phyloP scores from a whole-genome alignment of 2,888 invertebrate genomes.

The Pteria penguin region DNA sequence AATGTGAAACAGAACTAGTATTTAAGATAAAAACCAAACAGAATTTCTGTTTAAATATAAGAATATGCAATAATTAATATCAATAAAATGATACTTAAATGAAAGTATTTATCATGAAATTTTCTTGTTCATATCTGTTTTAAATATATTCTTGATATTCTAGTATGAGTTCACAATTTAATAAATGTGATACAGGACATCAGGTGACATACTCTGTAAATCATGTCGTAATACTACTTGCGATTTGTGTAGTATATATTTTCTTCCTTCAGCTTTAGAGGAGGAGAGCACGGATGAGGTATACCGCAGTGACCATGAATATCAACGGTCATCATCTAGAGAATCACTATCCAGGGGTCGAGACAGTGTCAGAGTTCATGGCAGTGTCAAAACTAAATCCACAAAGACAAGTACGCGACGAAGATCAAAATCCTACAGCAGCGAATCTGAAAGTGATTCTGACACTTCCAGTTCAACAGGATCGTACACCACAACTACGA shows the following conservation, averaged over 20 bases:
- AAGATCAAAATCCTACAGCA: background rate
- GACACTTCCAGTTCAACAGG: constrained; percentile 45
- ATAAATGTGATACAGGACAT: too few relatives aligned
- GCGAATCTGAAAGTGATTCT: constrained; percentile 40
- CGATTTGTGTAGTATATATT: background rate
- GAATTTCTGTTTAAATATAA: too few relatives aligned
- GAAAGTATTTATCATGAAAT: too few relatives aligned
- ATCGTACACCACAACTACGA: constrained; percentile 21
- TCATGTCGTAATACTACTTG: too few relatives aligned
- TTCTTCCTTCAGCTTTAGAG: constrained; percentile 48
- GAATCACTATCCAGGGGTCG: constrained; percentile 45
- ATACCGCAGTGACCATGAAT: constrained; percentile 23
- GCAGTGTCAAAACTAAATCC: background rate
- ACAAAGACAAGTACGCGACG: background rate
- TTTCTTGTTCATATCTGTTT: too few relatives aligned
- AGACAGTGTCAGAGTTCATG: constrained; percentile 31
- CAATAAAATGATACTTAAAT: too few relatives aligned
- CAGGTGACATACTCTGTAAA: too few relatives aligned
- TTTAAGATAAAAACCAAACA: too few relatives aligned
- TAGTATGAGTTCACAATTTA: too few relatives aligned
- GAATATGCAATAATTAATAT: too few relatives aligned
- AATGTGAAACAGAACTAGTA: too few relatives aligned
- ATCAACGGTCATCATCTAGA: background rate
- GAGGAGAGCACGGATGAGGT: constrained; percentile 39
- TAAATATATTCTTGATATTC: too few relatives aligned